Percentiles rank a stretch among this genome's conserved stretches.
Evolutionary conservation across 1,140 invertebrate genomes (phyloP).

Genomic region (Coptotermes formosanus): DNA sequence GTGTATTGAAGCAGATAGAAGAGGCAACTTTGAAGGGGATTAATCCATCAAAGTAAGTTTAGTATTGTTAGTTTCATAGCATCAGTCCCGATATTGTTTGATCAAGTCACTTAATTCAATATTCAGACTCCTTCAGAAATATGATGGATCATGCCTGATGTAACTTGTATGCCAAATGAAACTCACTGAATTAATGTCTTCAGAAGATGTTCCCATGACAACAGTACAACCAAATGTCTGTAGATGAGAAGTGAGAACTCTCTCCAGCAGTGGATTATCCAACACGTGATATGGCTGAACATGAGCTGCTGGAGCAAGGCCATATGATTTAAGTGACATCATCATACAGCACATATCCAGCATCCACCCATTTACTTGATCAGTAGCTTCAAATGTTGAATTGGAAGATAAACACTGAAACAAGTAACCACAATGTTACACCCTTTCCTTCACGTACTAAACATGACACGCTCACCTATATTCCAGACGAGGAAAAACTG

Average conservation of each 20-base stretch:
- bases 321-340: constrained; percentile 23
- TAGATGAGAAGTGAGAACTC: constrained; percentile 35
- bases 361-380: constrained; percentile 33
- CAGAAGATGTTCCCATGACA: constrained; percentile 32
- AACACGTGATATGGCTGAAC: constrained; percentile 18
- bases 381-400: constrained; percentile 22
- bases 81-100: no score
- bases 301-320: background rate
- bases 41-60: no score
- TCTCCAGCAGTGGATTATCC: constrained; percentile 24
- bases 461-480: no score
- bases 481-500: no score
- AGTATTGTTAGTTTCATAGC: no score
- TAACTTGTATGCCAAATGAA: background rate
- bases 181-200: constrained; percentile 34
- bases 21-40: no score
- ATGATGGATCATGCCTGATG: no score
- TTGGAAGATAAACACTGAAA: constrained; percentile 2
- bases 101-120: no score
- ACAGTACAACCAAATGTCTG: constrained; percentile 36
- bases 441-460: no score
- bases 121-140: no score
- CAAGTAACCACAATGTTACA: background rate
- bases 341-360: constrained; percentile 32
- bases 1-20: background rate